These are phyloP conservation scores for Ochropacha duplaris DNA, from an alignment of 2,888 invertebrate genomes.

Conservation along the genomic window DNA sequence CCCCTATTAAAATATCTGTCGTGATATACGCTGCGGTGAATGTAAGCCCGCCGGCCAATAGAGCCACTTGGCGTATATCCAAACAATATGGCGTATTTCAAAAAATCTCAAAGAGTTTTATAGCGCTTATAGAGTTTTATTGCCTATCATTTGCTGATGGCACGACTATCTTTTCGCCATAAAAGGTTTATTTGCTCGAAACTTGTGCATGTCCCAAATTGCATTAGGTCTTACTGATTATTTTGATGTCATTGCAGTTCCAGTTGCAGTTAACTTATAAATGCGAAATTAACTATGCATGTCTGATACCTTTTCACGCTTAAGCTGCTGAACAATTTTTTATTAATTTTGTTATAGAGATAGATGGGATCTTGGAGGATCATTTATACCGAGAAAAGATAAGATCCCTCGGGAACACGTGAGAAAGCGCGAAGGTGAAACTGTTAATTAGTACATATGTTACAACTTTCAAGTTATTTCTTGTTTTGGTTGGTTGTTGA, in stretches of 20 bases:
- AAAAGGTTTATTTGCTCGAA: background rate
- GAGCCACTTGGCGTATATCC: constrained; percentile 55
- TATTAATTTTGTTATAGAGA: too few relatives aligned
- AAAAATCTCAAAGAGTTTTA: constrained; percentile 39
- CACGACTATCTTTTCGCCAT: constrained; percentile 3
- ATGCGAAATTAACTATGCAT: too few relatives aligned
- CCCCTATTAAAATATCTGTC: constrained; percentile 46
- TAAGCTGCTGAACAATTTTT: too few relatives aligned
- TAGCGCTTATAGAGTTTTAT: constrained; percentile 28
- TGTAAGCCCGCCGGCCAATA: constrained; percentile 37
- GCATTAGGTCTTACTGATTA: background rate
- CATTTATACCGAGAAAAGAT: too few relatives aligned
- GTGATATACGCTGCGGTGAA: constrained; percentile 35
- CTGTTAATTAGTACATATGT: too few relatives aligned
- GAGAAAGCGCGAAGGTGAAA: too few relatives aligned
- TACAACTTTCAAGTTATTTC: too few relatives aligned
- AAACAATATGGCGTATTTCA: constrained; percentile 51
- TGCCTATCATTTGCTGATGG: constrained; percentile 18
- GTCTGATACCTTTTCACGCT: too few relatives aligned
- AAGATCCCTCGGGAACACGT: too few relatives aligned
- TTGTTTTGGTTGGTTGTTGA: too few relatives aligned
- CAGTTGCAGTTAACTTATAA: background rate
- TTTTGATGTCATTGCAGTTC: background rate
- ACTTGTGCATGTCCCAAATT: background rate
- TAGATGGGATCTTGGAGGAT: too few relatives aligned